These are phyloP conservation scores for Bhutanitis thaidina DNA, from an alignment of 2,888 invertebrate genomes.

Conservation along the genomic window DNA sequence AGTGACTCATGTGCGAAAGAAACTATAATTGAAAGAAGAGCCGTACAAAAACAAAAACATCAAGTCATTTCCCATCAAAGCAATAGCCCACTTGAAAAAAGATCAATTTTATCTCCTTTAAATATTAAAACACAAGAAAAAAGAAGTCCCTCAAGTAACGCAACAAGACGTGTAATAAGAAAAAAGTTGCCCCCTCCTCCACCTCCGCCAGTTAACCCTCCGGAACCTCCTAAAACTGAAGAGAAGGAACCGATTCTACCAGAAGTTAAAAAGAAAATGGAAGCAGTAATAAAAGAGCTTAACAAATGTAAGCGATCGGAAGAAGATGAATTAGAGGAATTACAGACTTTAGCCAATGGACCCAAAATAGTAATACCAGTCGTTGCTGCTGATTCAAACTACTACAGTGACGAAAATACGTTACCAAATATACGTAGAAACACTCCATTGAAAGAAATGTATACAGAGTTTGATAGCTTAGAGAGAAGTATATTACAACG, in stretches of 20 bases:
- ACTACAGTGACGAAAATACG: constrained; percentile 61
- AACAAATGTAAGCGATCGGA: constrained; percentile 59
- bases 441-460: constrained; percentile 27
- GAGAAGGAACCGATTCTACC: constrained; percentile 64
- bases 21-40: not conserved
- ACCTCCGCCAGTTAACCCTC: constrained; percentile 46
- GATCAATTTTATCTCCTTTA: constrained; percentile 11
- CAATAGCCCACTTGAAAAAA: constrained; percentile 13
- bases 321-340: constrained; percentile 43
- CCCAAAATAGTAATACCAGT: constrained; percentile 72
- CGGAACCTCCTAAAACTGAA: constrained; percentile 32
- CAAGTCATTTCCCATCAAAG: constrained; percentile 11
- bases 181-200: constrained; percentile 66
- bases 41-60: constrained; percentile 13
- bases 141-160: constrained; percentile 51
- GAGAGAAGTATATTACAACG: constrained; percentile 51
- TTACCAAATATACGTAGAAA: constrained; percentile 43
- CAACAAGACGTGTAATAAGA: constrained; percentile 58
- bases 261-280: constrained; percentile 81
- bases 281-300: constrained; percentile 81
- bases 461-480: constrained; percentile 61
- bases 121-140: constrained; percentile 31
- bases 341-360: constrained; percentile 41
- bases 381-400: constrained; percentile 61
- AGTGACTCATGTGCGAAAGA: constrained; percentile 21